Evolutionary conservation across 2,888 invertebrate species (phyloP).

Genomic region (Spicauda simplicius): DNA sequence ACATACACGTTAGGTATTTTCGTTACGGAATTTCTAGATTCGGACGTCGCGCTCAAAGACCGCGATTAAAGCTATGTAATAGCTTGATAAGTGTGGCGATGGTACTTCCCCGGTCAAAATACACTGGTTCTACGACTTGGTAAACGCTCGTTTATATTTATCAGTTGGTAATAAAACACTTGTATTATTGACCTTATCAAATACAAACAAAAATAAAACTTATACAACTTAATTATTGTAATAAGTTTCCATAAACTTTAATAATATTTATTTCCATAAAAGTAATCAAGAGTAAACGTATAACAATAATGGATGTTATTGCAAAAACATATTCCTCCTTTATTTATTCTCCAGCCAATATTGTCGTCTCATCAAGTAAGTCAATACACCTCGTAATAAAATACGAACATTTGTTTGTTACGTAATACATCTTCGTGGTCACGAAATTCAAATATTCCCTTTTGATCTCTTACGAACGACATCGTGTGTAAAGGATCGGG

Average conservation of each 20-base stretch:
- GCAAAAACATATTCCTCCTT: constrained; percentile 17
- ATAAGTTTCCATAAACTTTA: neutral
- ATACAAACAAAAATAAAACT: too few species aligned
- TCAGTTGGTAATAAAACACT: too few species aligned
- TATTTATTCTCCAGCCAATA: constrained; percentile 15
- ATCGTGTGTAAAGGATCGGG: constrained; percentile 49
- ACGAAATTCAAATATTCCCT: constrained; percentile 44
- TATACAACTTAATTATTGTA: neutral
- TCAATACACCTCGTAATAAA: constrained; percentile 22
- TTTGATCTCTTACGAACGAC: constrained; percentile 50
- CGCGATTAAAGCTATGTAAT: too few species aligned
- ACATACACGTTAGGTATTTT: too few species aligned
- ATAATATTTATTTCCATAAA: constrained; percentile 27
- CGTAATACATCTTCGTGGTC: constrained; percentile 37
- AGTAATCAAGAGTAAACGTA: constrained; percentile 22
- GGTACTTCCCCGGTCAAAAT: too few species aligned
- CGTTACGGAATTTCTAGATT: too few species aligned
- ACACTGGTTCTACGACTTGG: too few species aligned
- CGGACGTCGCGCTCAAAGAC: too few species aligned
- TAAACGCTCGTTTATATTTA: too few species aligned
- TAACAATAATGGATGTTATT: constrained; percentile 29
- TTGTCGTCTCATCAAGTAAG: constrained; percentile 21
- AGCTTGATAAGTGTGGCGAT: too few species aligned
- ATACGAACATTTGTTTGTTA: constrained; percentile 19
- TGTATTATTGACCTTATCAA: too few species aligned